Base-by-base conservation (phyloP, 37 sponge, comb jelly and placozoan genomes). In the Oopsacas minuta region DNA sequence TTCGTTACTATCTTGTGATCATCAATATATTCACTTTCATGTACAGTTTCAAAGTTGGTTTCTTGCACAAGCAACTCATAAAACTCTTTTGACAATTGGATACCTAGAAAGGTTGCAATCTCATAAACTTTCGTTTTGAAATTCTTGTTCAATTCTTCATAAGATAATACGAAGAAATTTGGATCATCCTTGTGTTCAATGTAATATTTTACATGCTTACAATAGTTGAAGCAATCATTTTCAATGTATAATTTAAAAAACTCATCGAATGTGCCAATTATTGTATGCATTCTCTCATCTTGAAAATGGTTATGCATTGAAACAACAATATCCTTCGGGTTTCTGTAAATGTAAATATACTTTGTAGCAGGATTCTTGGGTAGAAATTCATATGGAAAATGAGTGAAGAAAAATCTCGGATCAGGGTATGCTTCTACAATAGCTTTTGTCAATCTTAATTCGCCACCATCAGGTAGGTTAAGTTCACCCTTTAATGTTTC, bases 111-210 rank as follows among this genome's bases (percentile, higher is more conserved):
- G 22, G 5, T n/a, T 10, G 17, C 75, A 25, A 61, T 61, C 30
- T 61, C 75, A 5, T 61, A 34, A 5, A 61, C 75, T 61, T 61
- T 61, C 5, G 75, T 61, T 61, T 61, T 61, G 75, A 61, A 61
- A 12, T 61, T 34, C 28, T 20, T 7, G 1, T 61, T 3, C 20
- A 61, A n/a, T 61, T 61, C 17, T 61, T 61, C 75, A 61, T 61
- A 61, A 10, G 17, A 61, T 5, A 61, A 3, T 32, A 61, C 22
- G 22, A 20, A 61, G 28, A 25, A 20, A n/a, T 61, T 61, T 5
- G 30, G 17, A 10, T 61, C 75, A 61, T 61, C 75, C 30, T 61
- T 61, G 22, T 61, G 75, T 61, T 61, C 75, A 10, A 61, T 25
- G 28, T 25, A 61, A 20, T 5, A 25, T 61, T 61, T 61, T 25